These are phyloP conservation scores for Numenius phaeopus DNA, from an alignment of 2,797 vertebrate genomes.

Conservation along the genomic window DNA sequence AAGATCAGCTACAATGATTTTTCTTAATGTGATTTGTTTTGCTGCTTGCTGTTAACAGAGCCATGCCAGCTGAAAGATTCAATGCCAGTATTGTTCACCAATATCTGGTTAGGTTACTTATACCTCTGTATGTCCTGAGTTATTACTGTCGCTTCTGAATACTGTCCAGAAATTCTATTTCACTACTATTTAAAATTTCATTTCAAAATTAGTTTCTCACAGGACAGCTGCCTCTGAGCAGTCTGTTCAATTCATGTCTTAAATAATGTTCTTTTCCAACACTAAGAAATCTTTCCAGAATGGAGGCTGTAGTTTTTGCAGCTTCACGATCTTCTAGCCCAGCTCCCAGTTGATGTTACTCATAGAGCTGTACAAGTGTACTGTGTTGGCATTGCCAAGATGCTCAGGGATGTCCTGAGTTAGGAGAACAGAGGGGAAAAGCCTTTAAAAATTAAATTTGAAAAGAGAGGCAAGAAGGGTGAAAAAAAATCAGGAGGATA, in stretches of 20 bases:
- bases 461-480: background rate
- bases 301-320: background rate
- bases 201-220: background rate
- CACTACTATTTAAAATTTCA: background rate
- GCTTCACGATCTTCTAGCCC: background rate
- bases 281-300: background rate
- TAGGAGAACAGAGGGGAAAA: background rate
- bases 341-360: background rate
- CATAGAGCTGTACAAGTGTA: fast-evolving
- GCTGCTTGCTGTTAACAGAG: background rate
- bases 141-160: background rate
- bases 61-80: background rate
- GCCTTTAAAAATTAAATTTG: background rate
- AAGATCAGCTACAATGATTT: background rate
- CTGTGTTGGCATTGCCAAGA: background rate
- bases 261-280: background rate
- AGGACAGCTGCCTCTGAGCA: background rate
- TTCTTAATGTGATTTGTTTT: background rate
- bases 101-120: background rate
- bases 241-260: background rate
- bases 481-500: background rate
- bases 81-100: background rate
- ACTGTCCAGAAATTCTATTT: background rate
- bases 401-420: background rate
- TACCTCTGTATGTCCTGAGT: background rate